These are phyloP conservation scores for Apodemus speciosus DNA, from an alignment of 2,113 vertebrate genomes.

Conservation along the genomic window DNA sequence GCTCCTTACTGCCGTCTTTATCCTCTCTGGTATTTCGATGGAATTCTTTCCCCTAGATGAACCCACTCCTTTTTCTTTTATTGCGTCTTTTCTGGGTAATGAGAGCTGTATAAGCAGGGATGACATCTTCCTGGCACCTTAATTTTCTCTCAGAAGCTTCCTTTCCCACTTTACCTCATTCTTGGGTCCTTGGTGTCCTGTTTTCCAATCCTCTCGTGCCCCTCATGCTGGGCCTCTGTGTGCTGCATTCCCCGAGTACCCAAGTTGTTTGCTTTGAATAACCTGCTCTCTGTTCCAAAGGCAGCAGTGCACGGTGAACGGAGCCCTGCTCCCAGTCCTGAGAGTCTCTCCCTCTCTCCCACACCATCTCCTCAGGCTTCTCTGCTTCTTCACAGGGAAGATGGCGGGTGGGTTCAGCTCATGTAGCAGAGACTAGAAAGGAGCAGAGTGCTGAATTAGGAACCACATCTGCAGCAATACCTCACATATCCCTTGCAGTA, in stretches of 20 bases:
- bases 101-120: background rate
- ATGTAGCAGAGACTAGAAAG: background rate
- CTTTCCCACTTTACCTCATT: background rate
- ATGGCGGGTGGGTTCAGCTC: accelerated
- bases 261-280: accelerated
- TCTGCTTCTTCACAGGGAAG: background rate
- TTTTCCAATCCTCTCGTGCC: background rate
- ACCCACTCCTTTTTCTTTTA: background rate
- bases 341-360: accelerated
- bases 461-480: background rate
- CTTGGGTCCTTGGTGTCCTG: background rate
- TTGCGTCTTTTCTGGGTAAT: background rate
- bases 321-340: accelerated
- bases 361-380: accelerated
- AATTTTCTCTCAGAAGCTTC: background rate
- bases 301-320: accelerated
- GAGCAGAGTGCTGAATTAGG: accelerated
- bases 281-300: accelerated
- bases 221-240: background rate
- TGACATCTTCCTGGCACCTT: accelerated
- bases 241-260: background rate
- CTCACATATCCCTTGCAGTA: background rate
- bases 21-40: background rate
- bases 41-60: background rate
- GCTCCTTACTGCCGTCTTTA: background rate